Conservation (phyloP, 2,888 invertebrate species). For the Aquatica leii region DNA sequence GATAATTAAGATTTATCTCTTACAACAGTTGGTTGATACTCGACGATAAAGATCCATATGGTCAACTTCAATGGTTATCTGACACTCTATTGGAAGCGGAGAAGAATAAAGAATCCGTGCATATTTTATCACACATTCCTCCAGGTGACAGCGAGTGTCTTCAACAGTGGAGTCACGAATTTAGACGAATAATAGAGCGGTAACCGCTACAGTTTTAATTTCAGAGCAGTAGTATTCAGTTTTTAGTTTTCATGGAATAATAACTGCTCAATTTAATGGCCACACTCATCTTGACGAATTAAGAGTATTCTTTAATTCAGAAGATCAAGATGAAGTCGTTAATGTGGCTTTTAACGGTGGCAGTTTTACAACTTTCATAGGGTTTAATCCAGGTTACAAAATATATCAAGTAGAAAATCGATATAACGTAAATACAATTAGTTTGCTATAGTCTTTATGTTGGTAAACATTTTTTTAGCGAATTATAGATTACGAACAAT, state of each 20-base stretch:
- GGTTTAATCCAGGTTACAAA: slow-evolving; percentile 67
- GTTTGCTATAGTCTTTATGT: not conserved
- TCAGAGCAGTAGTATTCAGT: too few relatives aligned
- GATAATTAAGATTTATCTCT: too few relatives aligned
- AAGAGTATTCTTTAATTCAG: slow-evolving; percentile 71
- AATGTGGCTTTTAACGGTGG: slow-evolving; percentile 78
- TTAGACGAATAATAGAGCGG: slow-evolving; percentile 58
- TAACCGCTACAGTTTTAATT: slow-evolving; percentile 9
- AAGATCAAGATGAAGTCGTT: slow-evolving; percentile 65
- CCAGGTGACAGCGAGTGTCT: slow-evolving; percentile 66
- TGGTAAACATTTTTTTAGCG: slow-evolving; percentile 22
- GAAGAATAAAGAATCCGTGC: slow-evolving; percentile 68
- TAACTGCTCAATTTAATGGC: slow-evolving; percentile 84
- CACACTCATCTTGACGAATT: slow-evolving; percentile 83
- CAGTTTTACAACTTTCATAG: slow-evolving; percentile 67
- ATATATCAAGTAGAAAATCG: slow-evolving; percentile 48
- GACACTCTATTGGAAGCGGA: slow-evolving; percentile 78
- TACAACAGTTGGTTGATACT: slow-evolving; percentile 55
- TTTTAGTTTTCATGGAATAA: slow-evolving; percentile 75
- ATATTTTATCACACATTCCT: slow-evolving; percentile 55
- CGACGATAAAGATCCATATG: slow-evolving; percentile 71
- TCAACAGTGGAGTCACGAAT: slow-evolving; percentile 74
- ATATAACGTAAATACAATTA: slow-evolving; percentile 48
- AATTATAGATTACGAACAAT: slow-evolving; percentile 70
- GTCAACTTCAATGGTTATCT: slow-evolving; percentile 83